Evolutionary conservation across 2,888 invertebrate genomes (phyloP).

Genomic region (Microctonus brassicae): DNA sequence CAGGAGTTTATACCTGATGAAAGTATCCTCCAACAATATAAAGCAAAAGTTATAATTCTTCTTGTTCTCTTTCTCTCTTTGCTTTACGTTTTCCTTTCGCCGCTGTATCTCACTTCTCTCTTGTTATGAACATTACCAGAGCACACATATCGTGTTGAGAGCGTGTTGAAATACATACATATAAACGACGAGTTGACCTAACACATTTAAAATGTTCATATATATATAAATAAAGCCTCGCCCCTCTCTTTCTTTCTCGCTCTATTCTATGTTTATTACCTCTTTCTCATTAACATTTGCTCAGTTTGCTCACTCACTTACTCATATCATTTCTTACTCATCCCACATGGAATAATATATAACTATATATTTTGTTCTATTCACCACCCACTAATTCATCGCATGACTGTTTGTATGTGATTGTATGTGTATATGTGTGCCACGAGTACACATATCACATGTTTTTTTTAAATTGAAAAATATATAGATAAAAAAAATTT

Average conservation of each 20-base stretch:
- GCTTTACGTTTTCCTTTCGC: conserved; percentile 21
- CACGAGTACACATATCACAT: conserved; percentile 20
- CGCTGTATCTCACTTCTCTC: not conserved
- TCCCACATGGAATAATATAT: not conserved
- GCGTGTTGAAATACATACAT: too few relatives aligned
- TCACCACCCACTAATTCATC: conserved; percentile 1
- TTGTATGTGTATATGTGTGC: not conserved
- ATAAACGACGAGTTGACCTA: conserved; percentile 26
- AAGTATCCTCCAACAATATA: not conserved
- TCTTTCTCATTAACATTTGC: conserved; percentile 34
- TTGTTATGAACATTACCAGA: not conserved
- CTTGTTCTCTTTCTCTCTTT: conserved; percentile 28
- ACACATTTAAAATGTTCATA: not conserved
- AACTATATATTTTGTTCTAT: not conserved
- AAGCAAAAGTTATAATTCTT: not conserved
- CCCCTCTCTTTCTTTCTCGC: conserved; percentile 25
- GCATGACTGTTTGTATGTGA: not conserved
- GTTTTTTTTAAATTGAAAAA: not conserved
- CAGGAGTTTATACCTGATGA: not conserved
- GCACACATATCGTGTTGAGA: not conserved
- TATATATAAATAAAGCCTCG: conserved; percentile 3
- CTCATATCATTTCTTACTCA: conserved; percentile 6
- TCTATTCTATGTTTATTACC: conserved; percentile 42
- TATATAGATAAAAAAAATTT: too few relatives aligned
- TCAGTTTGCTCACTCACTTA: conserved; percentile 4